A percentile compares a stretch with the other conserved stretches of the same genome.
Conservation (phyloP, 2,797 vertebrate species). For the Phoxinus dragarum region DNA sequence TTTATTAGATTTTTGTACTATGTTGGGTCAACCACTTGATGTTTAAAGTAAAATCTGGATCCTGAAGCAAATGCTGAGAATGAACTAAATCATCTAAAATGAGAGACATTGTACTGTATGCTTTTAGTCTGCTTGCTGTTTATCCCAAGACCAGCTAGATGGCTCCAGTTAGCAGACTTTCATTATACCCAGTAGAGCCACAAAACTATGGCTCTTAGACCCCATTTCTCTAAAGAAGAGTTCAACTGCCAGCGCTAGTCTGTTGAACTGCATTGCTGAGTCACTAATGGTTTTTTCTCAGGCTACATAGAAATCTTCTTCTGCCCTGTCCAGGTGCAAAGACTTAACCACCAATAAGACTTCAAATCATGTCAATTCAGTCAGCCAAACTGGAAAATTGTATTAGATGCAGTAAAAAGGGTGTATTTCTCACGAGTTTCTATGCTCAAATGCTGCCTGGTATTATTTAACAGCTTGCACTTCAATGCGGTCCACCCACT, state of each 20-base stretch:
- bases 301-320: not conserved
- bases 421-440: not conserved
- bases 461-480: constrained; percentile 7
- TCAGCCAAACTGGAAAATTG: not conserved
- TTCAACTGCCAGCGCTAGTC: not conserved
- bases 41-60: not conserved
- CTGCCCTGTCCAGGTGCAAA: constrained; percentile 6
- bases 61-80: not conserved
- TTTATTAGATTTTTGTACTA: not conserved
- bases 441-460: not conserved
- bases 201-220: constrained; percentile 15
- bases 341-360: not conserved
- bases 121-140: not conserved
- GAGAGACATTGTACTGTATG: not conserved
- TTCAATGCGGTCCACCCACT: not conserved
- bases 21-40: not conserved
- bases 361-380: constrained; percentile 10
- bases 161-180: constrained; percentile 11
- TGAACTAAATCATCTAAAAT: not conserved
- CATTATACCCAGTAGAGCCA: not conserved
- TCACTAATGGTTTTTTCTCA: constrained; percentile 17
- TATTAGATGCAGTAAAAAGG: not conserved
- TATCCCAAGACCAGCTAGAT: not conserved
- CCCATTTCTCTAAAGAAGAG: not conserved
- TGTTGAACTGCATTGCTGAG: constrained; percentile 32